Base-by-base conservation (phyloP, 2,113 vertebrate species). In the Anthoscopus minutus region DNA sequence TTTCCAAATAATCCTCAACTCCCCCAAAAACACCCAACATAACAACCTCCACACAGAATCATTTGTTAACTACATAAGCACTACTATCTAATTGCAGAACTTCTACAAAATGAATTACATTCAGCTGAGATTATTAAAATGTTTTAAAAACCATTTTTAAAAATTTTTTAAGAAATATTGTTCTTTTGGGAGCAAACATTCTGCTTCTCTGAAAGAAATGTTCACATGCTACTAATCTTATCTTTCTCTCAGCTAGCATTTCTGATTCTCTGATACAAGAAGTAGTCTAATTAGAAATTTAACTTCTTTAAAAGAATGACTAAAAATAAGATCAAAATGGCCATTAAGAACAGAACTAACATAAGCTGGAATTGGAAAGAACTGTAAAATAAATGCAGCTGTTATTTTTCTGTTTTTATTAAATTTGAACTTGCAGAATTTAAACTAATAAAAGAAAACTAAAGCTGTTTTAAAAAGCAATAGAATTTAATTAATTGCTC, bases 401-500 rank as follows among this genome's bases (percentile, higher is more conserved):
- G 50, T 62, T 88, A 70, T 54, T 90, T 73, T 85, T 77, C 35
- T 25, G 4, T 4, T 47, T 91, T 66, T 81, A 61, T 71, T 81
- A 27, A 70, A 83, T 48, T 31, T 66, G 35, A 67, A 90, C 38
- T 92, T 60, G 51, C 44, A 95, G 62, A 84, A 88, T 94, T 73
- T 81, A 88, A 74, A 82, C 53, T 83, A 89, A 66, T n/a, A 82
- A 86, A 78, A 94, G 57, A 88, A 66, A 82, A 56, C 56, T 89
- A 74, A 86, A 85, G 74, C 67, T 44, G 54, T 84, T 93, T 88
- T 40, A 71, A 94, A 88, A 84, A 94, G 86, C 89, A 92, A 93
- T 3, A 92, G 67, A 88, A 76, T 60, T 61, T 45, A 71, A 83
- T 82, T 79, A 73, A 88, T 58, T 90, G 93, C 80, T 90, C 71